Percentiles rank a stretch among this genome's conserved stretches.
These are phyloP conservation scores for Pristionchus japonicus DNA, from an alignment of 2,888 invertebrate species.

Conservation along the genomic window DNA sequence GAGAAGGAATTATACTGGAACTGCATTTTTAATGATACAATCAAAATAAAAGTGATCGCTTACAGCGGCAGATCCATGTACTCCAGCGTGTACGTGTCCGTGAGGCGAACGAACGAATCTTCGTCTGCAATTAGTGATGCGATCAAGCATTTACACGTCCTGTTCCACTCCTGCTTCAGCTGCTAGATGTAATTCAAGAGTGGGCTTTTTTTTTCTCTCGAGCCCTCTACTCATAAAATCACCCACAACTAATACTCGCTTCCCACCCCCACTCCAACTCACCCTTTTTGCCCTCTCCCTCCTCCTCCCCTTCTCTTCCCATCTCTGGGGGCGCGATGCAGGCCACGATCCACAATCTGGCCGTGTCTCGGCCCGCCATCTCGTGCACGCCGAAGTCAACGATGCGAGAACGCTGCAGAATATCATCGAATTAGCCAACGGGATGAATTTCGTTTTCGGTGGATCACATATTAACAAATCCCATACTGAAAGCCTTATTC, in stretches of 20 bases:
- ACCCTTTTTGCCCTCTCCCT: background rate
- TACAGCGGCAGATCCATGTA: background rate
- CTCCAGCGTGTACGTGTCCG: background rate
- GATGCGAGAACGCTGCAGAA: slow-evolving; percentile 1
- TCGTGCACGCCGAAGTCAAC: slow-evolving; percentile 40
- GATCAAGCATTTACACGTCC: background rate
- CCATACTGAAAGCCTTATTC: too few relatives aligned
- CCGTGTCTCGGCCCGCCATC: background rate
- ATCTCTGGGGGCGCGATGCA: background rate
- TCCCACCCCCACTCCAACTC: background rate
- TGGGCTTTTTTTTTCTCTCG: too few relatives aligned
- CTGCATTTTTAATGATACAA: background rate
- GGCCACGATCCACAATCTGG: slow-evolving; percentile 26
- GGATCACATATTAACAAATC: too few relatives aligned
- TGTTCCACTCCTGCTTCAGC: background rate
- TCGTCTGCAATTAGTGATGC: background rate
- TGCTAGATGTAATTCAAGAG: too few relatives aligned
- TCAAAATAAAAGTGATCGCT: background rate
- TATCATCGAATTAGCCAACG: too few relatives aligned
- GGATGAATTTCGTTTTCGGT: too few relatives aligned
- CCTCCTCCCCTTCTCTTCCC: background rate
- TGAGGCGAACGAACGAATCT: background rate
- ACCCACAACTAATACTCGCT: background rate
- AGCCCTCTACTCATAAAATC: too few relatives aligned
- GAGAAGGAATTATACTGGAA: background rate